phyloP scores from a whole-genome alignment of 2,888 invertebrate genomes.

The Eugnorisma glareosa region DNA sequence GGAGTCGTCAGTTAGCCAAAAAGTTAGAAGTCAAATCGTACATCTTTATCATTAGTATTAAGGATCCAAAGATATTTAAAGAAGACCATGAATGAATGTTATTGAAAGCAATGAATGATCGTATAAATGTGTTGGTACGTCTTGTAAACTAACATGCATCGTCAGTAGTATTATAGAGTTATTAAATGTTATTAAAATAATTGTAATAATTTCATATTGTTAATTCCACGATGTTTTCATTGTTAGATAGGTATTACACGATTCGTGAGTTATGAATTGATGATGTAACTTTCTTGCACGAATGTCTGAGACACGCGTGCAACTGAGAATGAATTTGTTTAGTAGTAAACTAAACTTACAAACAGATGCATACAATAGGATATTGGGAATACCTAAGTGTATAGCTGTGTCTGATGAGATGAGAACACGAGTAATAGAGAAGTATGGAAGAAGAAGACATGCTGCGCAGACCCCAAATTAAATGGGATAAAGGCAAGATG shows the following conservation, averaged over 20 bases:
- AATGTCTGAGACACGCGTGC: not conserved
- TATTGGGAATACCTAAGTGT: not conserved
- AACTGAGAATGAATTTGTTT: not conserved
- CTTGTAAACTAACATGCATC: not conserved
- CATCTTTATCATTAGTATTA: not conserved
- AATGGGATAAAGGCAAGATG: too few relatives aligned
- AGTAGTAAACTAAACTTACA: not conserved
- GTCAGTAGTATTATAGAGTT: not conserved
- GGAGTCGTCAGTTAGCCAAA: not conserved
- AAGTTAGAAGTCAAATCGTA: not conserved
- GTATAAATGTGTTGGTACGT: not conserved
- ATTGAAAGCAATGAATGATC: not conserved
- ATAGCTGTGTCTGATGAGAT: too few relatives aligned
- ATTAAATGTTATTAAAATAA: slow-evolving; percentile 38
- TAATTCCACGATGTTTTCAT: slow-evolving; percentile 18
- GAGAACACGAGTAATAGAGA: too few relatives aligned
- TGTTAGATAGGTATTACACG: not conserved
- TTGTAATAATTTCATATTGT: slow-evolving; percentile 11
- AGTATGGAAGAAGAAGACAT: too few relatives aligned
- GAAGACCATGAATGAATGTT: not conserved
- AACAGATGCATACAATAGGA: not conserved
- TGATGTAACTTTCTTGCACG: slow-evolving; percentile 1
- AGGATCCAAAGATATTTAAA: slow-evolving; percentile 15
- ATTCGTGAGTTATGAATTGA: slow-evolving; percentile 10
- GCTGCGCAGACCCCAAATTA: too few relatives aligned